phyloP scores from a whole-genome alignment of 2,113 vertebrate genomes.

The Dendrocopos noguchii region DNA sequence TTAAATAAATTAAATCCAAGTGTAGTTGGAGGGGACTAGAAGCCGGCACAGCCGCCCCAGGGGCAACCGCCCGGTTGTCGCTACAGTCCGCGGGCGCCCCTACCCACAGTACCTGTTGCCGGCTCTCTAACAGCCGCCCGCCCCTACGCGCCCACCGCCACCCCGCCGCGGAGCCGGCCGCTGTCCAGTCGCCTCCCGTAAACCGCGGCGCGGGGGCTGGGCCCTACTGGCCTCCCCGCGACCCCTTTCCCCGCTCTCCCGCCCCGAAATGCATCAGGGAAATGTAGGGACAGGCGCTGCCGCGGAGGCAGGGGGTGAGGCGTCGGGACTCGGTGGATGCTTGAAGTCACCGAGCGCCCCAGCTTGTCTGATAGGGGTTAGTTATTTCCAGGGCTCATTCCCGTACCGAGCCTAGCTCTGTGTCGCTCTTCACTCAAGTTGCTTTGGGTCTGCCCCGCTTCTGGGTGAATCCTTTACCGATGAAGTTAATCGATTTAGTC shows the following conservation, averaged over 20 bases:
- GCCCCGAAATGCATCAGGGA: not conserved
- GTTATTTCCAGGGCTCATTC: too few species aligned
- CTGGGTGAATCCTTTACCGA: not conserved
- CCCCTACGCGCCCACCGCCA: too few species aligned
- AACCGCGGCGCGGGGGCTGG: too few species aligned
- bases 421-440: rapidly evolving
- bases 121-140: not conserved
- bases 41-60: too few species aligned
- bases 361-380: rapidly evolving
- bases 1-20: not conserved
- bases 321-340: too few species aligned
- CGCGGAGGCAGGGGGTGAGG: too few species aligned
- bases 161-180: too few species aligned
- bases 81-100: not conserved
- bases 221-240: not conserved
- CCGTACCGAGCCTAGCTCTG: not conserved
- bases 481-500: not conserved
- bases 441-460: rapidly evolving
- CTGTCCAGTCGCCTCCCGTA: too few species aligned
- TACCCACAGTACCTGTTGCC: not conserved
- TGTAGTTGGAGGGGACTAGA: not conserved
- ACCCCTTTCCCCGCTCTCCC: too few species aligned
- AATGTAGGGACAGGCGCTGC: rapidly evolving
- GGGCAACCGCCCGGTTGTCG: not conserved
- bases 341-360: too few species aligned